Evolutionary conservation across 1,140 invertebrate genomes (phyloP).

Genomic region (Liolophura sinensis): DNA sequence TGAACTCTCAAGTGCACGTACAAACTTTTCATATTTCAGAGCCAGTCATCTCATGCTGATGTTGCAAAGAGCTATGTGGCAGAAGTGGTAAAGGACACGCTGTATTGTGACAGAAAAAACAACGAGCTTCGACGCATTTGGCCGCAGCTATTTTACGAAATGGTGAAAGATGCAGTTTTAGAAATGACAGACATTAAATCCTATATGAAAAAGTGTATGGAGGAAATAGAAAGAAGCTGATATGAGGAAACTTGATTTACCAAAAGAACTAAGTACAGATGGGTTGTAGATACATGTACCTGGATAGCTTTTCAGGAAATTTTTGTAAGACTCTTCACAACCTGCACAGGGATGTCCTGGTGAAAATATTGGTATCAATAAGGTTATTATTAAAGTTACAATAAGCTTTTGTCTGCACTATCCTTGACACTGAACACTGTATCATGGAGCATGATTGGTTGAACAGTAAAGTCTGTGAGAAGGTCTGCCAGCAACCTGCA

Average conservation of each 20-base stretch:
- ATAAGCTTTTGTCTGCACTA: too few species aligned
- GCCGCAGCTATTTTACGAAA: slow-evolving; percentile 49
- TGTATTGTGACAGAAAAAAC: slow-evolving; percentile 46
- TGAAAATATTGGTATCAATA: too few species aligned
- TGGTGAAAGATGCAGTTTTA: slow-evolving; percentile 45
- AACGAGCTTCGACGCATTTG: slow-evolving; percentile 45
- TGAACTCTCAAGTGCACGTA: not conserved
- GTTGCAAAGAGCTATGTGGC: slow-evolving; percentile 44
- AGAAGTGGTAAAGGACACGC: slow-evolving; percentile 46
- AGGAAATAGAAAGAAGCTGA: slow-evolving; percentile 45
- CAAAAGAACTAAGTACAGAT: not conserved
- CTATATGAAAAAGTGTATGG: slow-evolving; percentile 52
- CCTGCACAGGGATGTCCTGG: too few species aligned
- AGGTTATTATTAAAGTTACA: too few species aligned
- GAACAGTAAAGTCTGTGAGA: too few species aligned
- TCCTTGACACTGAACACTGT: too few species aligned
- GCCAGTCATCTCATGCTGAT: slow-evolving; percentile 24
- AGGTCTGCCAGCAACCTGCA: too few species aligned
- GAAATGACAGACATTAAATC: slow-evolving; percentile 44
- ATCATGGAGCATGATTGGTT: too few species aligned
- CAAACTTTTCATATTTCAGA: slow-evolving; percentile 26
- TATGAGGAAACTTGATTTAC: not conserved
- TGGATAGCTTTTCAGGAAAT: too few species aligned
- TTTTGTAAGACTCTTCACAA: too few species aligned
- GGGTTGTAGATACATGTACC: not conserved